Evolutionary conservation across 1,140 invertebrate species (phyloP), one percentile per base, ranked within the genome.

Genomic region (Drosophila kanapiae): DNA sequence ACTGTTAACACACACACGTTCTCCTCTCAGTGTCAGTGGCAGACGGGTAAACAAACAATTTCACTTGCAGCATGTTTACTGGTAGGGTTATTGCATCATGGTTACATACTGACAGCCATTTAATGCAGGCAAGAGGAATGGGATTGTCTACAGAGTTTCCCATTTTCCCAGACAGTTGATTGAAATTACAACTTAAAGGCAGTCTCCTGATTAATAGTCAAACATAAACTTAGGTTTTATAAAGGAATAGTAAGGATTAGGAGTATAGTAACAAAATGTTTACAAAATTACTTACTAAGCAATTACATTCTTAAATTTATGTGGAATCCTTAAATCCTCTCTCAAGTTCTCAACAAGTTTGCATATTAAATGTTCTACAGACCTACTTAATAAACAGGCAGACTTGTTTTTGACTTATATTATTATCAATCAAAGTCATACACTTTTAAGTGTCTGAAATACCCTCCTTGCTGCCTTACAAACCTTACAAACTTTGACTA

Each of bases 1-100:
- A 14, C 71, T 75, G 57, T 47, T 47, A 18, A 47, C 11, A 61
- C 23, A 40, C 7, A 14, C 48, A 13, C 8, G 37, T 35, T 4
- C 27, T 14, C 7, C 45, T 38, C 35, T 16, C 31, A 45, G 18
- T 27, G 18, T n/a, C 37, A 35, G 35, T 38, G 65, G 53, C 69
- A 70, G 69, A 71, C 67, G 40, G 40, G 43, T 59, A 74, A 74
- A 74, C 56, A 75, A 62, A 62, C 69, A 56, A 38, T 45, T 31
- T 6, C 29, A 23, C 40, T 38, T 31, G 38, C 14, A 31, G 13
- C 33, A 38, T 33, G 31, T n/a, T 38, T 45, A 14, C n/a, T 35
- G 23, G 23, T 23, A 23, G 31, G 18, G 6, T 11, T 16, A 13
- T 53, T 74, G 47, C 58, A 49, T 42, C 45, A 51, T 18, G 43